Evolutionary conservation across 2,113 vertebrate species (phyloP).

Genomic region (Forbesichthys papilliferus): DNA sequence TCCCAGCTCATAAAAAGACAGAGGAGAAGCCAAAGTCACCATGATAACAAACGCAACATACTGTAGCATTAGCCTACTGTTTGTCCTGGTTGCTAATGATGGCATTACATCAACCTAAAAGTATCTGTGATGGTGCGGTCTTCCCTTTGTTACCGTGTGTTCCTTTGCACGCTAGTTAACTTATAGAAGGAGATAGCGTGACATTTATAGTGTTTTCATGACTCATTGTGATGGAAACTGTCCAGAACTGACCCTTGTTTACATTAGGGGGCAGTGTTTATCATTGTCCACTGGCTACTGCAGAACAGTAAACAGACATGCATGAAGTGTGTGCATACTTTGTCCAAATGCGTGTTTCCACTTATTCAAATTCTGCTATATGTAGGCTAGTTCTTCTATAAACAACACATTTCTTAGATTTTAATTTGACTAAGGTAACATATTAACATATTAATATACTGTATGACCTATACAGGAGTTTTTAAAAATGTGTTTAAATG

Average conservation of each 20-base stretch:
- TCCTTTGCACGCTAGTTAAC: conserved; percentile 18
- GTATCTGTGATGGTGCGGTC: conserved; percentile 41
- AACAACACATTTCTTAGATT: too few relatives aligned
- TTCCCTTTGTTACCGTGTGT: conserved; percentile 45
- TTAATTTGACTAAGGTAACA: too few relatives aligned
- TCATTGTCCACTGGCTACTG: background rate
- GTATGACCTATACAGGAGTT: too few relatives aligned
- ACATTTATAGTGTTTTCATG: conserved; percentile 27
- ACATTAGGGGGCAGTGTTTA: background rate
- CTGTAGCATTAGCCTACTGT: background rate
- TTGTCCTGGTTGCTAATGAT: too few relatives aligned
- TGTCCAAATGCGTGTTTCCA: too few relatives aligned
- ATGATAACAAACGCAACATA: conserved; percentile 7
- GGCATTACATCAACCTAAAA: too few relatives aligned
- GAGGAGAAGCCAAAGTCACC: conserved; percentile 45
- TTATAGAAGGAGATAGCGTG: background rate
- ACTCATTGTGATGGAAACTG: background rate
- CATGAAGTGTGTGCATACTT: too few relatives aligned
- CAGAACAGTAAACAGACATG: too few relatives aligned
- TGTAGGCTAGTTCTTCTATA: too few relatives aligned
- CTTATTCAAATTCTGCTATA: too few relatives aligned
- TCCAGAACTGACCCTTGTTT: background rate
- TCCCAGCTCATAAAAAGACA: conserved; percentile 43
- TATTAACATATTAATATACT: too few relatives aligned
- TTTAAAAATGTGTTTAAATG: too few relatives aligned